Evolutionary conservation across 2,113 vertebrate species (phyloP), one percentile per base, ranked within the genome.

Genomic region (Dasyprocta punctata): DNA sequence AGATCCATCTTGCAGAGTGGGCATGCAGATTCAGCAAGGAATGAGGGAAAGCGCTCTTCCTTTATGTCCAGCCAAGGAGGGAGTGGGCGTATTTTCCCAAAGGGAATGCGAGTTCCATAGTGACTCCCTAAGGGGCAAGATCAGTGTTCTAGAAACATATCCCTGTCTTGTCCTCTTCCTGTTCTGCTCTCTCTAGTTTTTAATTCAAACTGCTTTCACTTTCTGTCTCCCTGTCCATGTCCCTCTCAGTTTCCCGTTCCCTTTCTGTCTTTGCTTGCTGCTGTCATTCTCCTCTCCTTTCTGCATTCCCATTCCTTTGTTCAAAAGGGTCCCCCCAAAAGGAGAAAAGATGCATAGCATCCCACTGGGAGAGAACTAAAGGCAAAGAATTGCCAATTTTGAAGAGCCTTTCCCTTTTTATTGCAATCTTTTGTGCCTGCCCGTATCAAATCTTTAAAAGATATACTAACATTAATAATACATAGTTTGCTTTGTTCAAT

Each of bases 381-480:
- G 97, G 86, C 94, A 96, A 95, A 97, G 81, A 93, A 96, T 97
- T 93, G 96, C 86, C 96, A 75, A 75, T 97, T 97, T 98, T 84
- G 78, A 97, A 97, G 92, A 95, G 60, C 49, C 91, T 96, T 97
- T 97, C 86, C 85, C 26, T 96, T 89, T 97, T 87, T 52, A 78
- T 89, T 95, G 95, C 83, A 81, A 84, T 96, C 95, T 95, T 98
- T 94, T 97, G 88, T 80, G 84, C 38, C 41, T 96, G 94, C 92
- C 89, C 56, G 0, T 96, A 97, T 85, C 90, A 96, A 97, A 96
- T 97, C 97, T 97, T 97, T 97, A 96, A 96, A 98, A 96, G 96
- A 97, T 97, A 98, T 41, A 84, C 90, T 77, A 56, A 71, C 93
- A 98, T 98, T 98, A 98, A 98, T 98, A 98, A 98, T 97, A 98